Percentiles rank a stretch among this genome's conserved stretches.
These are phyloP conservation scores for Pluvialis apricaria DNA, from an alignment of 2,113 vertebrate species.

Conservation along the genomic window DNA sequence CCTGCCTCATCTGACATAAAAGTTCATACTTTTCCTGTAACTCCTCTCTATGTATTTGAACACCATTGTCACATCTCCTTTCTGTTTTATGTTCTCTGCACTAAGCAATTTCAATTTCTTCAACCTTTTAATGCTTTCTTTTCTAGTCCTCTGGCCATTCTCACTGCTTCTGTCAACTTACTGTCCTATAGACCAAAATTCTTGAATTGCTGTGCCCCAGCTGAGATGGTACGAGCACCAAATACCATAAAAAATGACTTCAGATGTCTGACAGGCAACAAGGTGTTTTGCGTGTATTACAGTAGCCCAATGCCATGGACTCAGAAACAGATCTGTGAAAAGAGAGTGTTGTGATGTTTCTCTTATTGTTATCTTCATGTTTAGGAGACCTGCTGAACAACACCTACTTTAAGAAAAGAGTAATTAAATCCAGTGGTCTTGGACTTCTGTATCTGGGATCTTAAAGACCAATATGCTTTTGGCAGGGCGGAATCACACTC, in stretches of 20 bases:
- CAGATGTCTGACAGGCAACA: too few relatives aligned
- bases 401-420: neutral
- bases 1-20: neutral
- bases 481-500: rapidly evolving
- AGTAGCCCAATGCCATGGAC: neutral
- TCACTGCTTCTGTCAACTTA: neutral
- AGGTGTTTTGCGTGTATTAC: neutral
- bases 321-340: neutral
- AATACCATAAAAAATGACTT: neutral
- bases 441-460: neutral
- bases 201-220: neutral
- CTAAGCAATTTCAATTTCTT: neutral
- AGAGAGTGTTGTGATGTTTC: neutral
- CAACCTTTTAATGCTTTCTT: neutral
- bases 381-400: neutral
- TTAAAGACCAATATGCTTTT: neutral
- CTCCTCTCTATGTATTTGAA: neutral
- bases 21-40: neutral
- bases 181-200: neutral
- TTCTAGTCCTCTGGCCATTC: neutral
- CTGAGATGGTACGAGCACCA: neutral
- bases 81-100: neutral
- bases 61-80: neutral
- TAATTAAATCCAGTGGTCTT: neutral
- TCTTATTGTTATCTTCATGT: neutral